Evolutionary conservation across 2,113 vertebrate genomes (phyloP).

Genomic region (Bungarus multicinctus): DNA sequence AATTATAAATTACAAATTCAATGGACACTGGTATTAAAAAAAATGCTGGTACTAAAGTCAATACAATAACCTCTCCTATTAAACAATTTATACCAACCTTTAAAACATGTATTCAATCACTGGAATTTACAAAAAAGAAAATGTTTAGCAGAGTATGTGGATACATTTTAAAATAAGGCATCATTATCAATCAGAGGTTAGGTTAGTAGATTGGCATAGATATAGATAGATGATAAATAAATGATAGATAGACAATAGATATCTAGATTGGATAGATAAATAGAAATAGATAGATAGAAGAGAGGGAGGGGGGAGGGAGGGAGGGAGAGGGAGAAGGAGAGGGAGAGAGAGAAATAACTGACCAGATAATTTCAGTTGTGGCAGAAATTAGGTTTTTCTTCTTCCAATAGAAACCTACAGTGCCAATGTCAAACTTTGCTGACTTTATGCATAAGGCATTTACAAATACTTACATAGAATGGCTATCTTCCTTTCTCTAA

Average conservation of each 20-base stretch:
- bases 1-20: neutral
- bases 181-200: neutral
- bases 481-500: neutral
- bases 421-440: no score
- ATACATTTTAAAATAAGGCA: neutral
- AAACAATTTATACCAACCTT: neutral
- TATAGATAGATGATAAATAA: no score
- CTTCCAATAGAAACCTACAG: neutral
- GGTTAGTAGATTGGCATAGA: neutral
- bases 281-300: no score
- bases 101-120: neutral
- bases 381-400: neutral
- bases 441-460: neutral
- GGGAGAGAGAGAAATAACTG: neutral
- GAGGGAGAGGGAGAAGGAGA: no score
- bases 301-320: no score
- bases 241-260: no score
- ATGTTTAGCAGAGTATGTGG: neutral
- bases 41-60: neutral
- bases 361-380: neutral
- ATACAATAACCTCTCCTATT: neutral
- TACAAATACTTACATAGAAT: neutral
- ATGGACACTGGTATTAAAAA: no score
- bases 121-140: neutral
- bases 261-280: no score